Evolutionary conservation across 2,797 vertebrate species (phyloP).

Genomic region (Siniperca obscura): DNA sequence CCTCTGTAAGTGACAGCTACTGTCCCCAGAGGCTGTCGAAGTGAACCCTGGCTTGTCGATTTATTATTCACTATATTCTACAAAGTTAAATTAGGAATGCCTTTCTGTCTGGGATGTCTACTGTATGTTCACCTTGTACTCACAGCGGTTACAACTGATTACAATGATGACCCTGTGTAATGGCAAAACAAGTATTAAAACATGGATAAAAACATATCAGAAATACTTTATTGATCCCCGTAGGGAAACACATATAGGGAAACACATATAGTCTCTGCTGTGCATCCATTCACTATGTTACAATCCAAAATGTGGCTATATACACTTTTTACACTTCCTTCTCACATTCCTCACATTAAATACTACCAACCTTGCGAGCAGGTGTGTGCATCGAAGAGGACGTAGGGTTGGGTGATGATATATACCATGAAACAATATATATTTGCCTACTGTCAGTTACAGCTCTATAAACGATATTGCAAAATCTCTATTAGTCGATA

Average conservation of each 20-base stretch:
- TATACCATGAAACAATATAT: neutral
- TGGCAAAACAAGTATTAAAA: neutral
- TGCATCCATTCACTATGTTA: neutral
- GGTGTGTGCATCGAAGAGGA: neutral
- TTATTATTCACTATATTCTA: neutral
- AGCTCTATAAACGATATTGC: no score
- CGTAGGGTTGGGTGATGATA: neutral
- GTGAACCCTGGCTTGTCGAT: neutral
- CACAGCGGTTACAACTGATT: neutral
- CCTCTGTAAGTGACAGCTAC: slow-evolving; percentile 31
- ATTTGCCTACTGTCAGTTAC: no score
- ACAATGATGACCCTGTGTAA: neutral
- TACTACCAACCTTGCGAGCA: neutral
- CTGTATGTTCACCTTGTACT: neutral
- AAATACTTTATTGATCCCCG: no score
- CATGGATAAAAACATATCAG: neutral
- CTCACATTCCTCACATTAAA: neutral
- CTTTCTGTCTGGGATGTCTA: neutral
- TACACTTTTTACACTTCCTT: no score
- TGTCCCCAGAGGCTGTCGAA: slow-evolving; percentile 37
- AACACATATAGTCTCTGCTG: neutral
- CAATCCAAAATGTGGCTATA: neutral
- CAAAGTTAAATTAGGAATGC: neutral
- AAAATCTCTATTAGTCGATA: no score
- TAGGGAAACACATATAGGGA: no score